Evolutionary conservation across 2,888 invertebrate species (phyloP), one percentile per base, ranked within the genome.

Genomic region (Onthophagus sagittarius): DNA sequence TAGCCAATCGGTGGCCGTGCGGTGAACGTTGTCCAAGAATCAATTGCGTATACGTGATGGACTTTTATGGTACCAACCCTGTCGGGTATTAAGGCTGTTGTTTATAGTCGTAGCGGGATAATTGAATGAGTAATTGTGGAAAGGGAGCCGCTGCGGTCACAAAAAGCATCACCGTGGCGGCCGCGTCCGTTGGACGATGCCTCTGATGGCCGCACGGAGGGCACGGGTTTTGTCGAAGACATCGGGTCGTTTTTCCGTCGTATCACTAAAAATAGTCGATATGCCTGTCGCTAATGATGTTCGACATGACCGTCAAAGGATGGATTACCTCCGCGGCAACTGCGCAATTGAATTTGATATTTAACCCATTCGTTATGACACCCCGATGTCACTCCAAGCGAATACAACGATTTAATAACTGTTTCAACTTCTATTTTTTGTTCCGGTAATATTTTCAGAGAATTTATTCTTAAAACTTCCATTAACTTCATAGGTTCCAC

Each of bases 31-130:
- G 39, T 9, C 39, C 11, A 53, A 53, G 72, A 72, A 67, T 72
- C 63, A 71, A 72, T 74, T 74, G 74, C 64, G 62, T 63, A 62
- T 63, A 74, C 74, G 74, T 74, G 74, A 73, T 73, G 71, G 62
- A 74, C 74, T 73, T 73, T 73, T 74, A 75, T 73, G 75, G 73
- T 73, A 67, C 73, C 53, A 62, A 63, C 39, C 71, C 72, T 65
- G 72, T 72, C 62, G 73, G 73, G 65, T 64, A 72, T 70, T 70
- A 64, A 63, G 63, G 64, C 63, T n/a, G 65, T 74, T 74, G 69
- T 71, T 74, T 72, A 70, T 72, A 67, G 33, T 71, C 53, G 7
- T 53, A 23, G 53, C 73, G 69, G 71, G 71, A 74, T 71, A 74
- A 74, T 69, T 69, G 71, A 70, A 69, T 69, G 74, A 74, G 71